Evolutionary conservation across 2,888 invertebrate species (phyloP), one percentile per base, ranked within the genome.

Genomic region (Drosophila prostipennis): DNA sequence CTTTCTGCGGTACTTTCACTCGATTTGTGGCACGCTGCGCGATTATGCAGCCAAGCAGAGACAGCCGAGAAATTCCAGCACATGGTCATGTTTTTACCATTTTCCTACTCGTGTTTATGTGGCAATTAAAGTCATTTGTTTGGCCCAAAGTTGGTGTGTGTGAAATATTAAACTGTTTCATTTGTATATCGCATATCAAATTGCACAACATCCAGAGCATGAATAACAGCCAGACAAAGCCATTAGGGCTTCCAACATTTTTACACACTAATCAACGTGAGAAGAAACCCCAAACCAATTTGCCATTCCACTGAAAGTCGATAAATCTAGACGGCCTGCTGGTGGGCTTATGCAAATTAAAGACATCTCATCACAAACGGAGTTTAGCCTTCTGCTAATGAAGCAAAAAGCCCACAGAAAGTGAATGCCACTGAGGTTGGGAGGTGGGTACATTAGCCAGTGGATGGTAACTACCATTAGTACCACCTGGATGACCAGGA

Each of bases 31-130:
- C 81, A 79, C 76, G 79, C 46, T 63, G 72, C 46, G 64, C 78
- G 83, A 82, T 77, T 83, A 86, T 77, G 87, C 87, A 81, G 87
- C 76, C 78, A 83, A 76, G 74, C 81, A 84, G 53, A 61, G 72
- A 61, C 60, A 53, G 45, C 57, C 68, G 46, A 60, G 55, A 52
- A 73, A 81, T 84, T 80, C 80, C 86, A 79, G 72, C 60, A 71
- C 64, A 63, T 42, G 42, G 54, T 61, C 83, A 73, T 78, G 78
- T 74, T 72, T 73, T 68, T 73, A 76, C 70, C 72, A 59, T 48
- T 29, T 19, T 71, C n/a, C 29, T 48, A 23, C 14, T 7, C 36
- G 37, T 26, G 39, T 32, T 52, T 46, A 13, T 37, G 42, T 37
- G 42, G 61, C 74, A 81, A 84, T 81, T 84, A 84, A 78, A 70